Evolutionary conservation across 2,888 invertebrate genomes (phyloP).

Genomic region (Anthrax anthrax): DNA sequence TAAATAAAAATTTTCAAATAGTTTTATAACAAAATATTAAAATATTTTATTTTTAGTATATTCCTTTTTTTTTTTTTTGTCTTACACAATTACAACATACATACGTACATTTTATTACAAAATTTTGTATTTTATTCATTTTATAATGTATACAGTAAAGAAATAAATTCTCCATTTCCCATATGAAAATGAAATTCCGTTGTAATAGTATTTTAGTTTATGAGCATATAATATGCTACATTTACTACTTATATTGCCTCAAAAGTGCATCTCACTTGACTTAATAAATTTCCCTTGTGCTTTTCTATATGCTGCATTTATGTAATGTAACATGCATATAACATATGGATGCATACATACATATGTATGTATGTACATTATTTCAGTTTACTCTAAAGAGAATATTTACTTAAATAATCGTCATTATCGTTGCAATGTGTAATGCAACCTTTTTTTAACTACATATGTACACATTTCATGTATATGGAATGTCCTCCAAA

Average conservation of each 20-base stretch:
- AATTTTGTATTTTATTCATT: neutral
- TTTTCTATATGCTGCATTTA: neutral
- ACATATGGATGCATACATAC: neutral
- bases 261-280: neutral
- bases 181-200: neutral
- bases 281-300: neutral
- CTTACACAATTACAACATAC: no score
- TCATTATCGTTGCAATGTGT: neutral
- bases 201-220: neutral
- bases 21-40: no score
- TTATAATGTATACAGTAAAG: neutral
- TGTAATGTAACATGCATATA: neutral
- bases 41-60: no score
- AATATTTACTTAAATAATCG: neutral
- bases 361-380: neutral
- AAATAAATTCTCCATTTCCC: neutral
- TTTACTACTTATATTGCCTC: no score
- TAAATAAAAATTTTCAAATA: no score
- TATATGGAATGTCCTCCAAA: slow-evolving; percentile 6
- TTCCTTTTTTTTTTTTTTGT: no score
- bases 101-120: no score
- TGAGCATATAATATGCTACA: no score
- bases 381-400: neutral
- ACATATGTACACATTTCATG: neutral
- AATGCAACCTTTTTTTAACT: neutral